phyloP scores from a whole-genome alignment of 1,140 invertebrate species.

The Drosophila ogumai region DNA sequence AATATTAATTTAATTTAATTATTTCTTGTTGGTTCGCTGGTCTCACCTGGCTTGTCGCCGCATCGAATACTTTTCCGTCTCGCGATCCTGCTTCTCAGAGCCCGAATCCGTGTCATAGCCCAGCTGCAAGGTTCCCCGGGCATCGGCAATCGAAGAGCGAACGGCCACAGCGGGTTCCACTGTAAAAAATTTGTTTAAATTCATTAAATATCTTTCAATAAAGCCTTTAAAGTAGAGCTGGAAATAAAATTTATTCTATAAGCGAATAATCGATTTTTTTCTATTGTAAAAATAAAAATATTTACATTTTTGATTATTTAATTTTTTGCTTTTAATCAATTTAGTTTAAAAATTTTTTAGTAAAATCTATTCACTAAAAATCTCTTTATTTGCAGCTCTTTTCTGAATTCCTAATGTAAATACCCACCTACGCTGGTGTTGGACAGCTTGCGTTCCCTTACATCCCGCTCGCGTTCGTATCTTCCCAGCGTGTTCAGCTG shows the following conservation, averaged over 20 bases:
- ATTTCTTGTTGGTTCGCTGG: too few species aligned
- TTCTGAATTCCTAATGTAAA: too few species aligned
- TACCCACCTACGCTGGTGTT: constrained; percentile 86
- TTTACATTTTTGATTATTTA: too few species aligned
- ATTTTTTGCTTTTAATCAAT: too few species aligned
- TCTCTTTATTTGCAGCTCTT: too few species aligned
- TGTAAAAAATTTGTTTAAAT: constrained; percentile 16
- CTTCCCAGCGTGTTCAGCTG: constrained; percentile 88
- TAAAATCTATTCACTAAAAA: too few species aligned
- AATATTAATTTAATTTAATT: neutral
- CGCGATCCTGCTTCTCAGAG: constrained; percentile 86
- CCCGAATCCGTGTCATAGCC: constrained; percentile 88
- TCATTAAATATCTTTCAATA: neutral
- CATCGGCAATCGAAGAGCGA: constrained; percentile 90
- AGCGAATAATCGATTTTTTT: too few species aligned
- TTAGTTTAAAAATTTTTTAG: too few species aligned
- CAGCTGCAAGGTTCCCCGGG: constrained; percentile 89
- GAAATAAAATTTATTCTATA: too few species aligned
- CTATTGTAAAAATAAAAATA: too few species aligned
- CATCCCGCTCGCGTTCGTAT: constrained; percentile 78
- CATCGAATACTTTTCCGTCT: constrained; percentile 86
- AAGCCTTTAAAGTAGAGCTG: too few species aligned
- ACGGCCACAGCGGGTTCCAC: constrained; percentile 87
- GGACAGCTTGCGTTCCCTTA: constrained; percentile 87
- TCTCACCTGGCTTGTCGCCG: constrained; percentile 85